These are phyloP conservation scores for Ellobium chinense DNA, from an alignment of 2,888 invertebrate genomes.

Conservation along the genomic window DNA sequence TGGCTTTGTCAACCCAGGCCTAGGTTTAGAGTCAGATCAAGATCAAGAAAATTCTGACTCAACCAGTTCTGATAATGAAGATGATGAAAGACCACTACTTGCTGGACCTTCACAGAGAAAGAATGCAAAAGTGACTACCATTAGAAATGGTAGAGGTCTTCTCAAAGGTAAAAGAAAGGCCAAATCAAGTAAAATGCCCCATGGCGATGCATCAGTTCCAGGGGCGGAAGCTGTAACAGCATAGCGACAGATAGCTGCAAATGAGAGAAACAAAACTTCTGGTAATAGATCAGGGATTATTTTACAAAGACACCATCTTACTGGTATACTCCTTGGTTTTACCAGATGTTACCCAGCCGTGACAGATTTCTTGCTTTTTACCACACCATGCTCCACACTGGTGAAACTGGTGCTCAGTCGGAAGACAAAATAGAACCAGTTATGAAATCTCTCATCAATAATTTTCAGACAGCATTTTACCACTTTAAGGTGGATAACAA, in stretches of 20 bases:
- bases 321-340: no score
- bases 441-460: not conserved
- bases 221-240: not conserved
- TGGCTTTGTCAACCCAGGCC: no score
- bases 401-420: not conserved
- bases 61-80: not conserved
- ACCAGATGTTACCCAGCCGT: not conserved
- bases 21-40: no score
- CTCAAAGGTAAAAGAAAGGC: not conserved
- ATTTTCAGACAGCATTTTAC: constrained; percentile 10
- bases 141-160: not conserved
- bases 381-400: not conserved
- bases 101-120: not conserved
- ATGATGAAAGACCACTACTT: not conserved
- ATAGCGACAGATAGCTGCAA: not conserved
- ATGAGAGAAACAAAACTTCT: not conserved
- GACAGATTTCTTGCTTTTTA: not conserved
- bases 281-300: no score
- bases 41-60: not conserved
- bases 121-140: not conserved
- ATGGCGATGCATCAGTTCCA: not conserved
- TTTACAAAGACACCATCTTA: no score
- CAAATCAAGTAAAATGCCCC: not conserved
- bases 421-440: not conserved
- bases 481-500: no score